Percentiles rank a stretch among this genome's conserved stretches.
These are phyloP conservation scores for Aphyosemion australe DNA, from an alignment of 2,113 vertebrate species.

Conservation along the genomic window DNA sequence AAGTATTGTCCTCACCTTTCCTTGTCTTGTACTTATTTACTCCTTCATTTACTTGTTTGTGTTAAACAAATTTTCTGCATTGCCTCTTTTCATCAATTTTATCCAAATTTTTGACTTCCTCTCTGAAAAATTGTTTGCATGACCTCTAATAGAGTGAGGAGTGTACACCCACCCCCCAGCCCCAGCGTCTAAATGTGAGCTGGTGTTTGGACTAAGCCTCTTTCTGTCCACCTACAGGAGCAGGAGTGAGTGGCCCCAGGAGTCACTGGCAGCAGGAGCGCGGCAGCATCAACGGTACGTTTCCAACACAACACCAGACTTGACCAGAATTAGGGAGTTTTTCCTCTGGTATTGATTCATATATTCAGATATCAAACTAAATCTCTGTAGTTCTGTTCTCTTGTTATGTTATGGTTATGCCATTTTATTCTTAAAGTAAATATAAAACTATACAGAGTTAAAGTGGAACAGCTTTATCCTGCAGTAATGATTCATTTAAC, in stretches of 20 bases:
- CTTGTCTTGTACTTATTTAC: too few species aligned
- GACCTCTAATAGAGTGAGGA: slow-evolving; percentile 60
- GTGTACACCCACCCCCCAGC: slow-evolving; percentile 11
- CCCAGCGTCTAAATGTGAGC: slow-evolving; percentile 70
- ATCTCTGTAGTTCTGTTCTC: neutral
- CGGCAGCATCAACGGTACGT: slow-evolving; percentile 69
- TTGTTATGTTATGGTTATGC: neutral
- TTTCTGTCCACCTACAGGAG: slow-evolving; percentile 76
- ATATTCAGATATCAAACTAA: slow-evolving; percentile 14
- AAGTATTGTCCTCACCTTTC: too few species aligned
- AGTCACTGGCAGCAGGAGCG: slow-evolving; percentile 57
- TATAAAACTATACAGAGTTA: too few species aligned
- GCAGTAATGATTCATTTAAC: too few species aligned
- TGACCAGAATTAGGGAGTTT: slow-evolving; percentile 35
- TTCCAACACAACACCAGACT: slow-evolving; percentile 23
- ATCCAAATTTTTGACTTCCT: neutral
- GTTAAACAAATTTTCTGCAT: neutral
- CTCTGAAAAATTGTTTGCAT: slow-evolving; percentile 35
- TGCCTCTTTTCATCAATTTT: neutral
- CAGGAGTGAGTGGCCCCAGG: slow-evolving; percentile 69
- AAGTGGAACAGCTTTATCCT: too few species aligned
- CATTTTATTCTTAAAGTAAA: neutral
- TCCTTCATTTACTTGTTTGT: too few species aligned
- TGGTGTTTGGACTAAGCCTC: slow-evolving; percentile 77
- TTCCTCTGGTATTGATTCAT: slow-evolving; percentile 35